Conservation (phyloP, 2,888 invertebrate genomes). For the Pterobdella sp. region DNA sequence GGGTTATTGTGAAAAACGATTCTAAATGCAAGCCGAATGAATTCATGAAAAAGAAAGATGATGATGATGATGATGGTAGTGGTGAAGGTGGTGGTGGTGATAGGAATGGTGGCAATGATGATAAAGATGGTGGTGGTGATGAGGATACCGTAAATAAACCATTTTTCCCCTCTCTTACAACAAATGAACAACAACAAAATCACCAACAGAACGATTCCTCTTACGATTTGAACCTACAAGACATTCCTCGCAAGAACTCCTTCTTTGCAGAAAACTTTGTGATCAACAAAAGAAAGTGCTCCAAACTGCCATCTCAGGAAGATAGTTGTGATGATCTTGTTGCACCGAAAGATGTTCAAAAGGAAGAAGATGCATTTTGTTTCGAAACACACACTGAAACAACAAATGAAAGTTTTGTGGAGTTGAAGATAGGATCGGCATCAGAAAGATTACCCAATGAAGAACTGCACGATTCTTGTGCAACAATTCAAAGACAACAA, state of each 20-base stretch:
- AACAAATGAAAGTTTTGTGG: neutral
- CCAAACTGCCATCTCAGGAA: neutral
- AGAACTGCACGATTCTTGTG: neutral
- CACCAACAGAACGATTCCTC: neutral
- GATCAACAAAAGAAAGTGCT: conserved; percentile 1
- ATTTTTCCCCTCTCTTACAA: too few species aligned
- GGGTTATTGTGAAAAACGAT: neutral
- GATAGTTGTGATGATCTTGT: neutral
- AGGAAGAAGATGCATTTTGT: neutral
- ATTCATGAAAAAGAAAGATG: neutral
- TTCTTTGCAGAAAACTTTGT: neutral
- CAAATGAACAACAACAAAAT: neutral
- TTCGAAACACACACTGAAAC: neutral
- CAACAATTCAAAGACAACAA: neutral
- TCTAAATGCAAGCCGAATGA: conserved; percentile 15
- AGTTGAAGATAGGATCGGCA: neutral
- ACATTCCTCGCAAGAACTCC: neutral
- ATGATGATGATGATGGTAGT: conserved; percentile 4
- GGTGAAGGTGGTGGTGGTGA: conserved; percentile 5
- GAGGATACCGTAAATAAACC: neutral
- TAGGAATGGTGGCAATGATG: conserved; percentile 2
- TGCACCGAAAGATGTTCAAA: neutral
- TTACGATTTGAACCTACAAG: neutral
- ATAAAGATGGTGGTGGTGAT: neutral
- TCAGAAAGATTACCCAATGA: neutral